Conservation (phyloP, 2,113 vertebrate species). For the Halcyon senegalensis region DNA sequence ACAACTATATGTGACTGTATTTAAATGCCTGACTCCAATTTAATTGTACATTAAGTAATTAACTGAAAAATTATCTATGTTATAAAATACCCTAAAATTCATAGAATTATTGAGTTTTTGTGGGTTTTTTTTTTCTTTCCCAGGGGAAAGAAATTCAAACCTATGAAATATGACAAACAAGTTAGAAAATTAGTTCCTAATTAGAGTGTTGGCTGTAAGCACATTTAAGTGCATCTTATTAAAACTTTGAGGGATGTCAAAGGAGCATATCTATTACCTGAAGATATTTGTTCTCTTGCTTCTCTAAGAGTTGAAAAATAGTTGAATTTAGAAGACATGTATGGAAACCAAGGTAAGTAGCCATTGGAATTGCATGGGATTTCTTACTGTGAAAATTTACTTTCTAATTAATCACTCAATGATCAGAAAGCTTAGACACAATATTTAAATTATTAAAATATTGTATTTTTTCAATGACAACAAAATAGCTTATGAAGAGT, state of each 20-base stretch:
- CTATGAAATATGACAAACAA: neutral
- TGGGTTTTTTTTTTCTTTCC: rapidly evolving
- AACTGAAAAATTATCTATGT: neutral
- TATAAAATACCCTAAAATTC: neutral
- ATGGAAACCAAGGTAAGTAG: neutral
- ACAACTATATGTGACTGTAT: neutral
- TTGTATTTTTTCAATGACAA: neutral
- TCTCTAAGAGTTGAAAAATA: neutral
- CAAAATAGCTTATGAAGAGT: neutral
- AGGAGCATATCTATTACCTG: neutral
- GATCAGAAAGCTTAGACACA: neutral
- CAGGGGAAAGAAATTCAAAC: neutral
- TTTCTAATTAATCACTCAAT: neutral
- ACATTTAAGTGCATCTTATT: neutral
- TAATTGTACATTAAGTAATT: neutral
- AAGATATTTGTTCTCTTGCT: neutral
- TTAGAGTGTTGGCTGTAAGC: neutral
- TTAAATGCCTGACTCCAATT: neutral
- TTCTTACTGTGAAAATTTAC: neutral
- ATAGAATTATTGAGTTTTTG: neutral
- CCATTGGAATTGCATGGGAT: neutral
- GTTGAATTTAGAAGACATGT: neutral
- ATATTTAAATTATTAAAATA: neutral
- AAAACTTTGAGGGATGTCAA: neutral
- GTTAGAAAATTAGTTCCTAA: neutral